A percentile compares a stretch with the other conserved stretches of the same genome.
Conservation (phyloP, 2,113 vertebrate genomes). For the Corvus moneduloides region DNA sequence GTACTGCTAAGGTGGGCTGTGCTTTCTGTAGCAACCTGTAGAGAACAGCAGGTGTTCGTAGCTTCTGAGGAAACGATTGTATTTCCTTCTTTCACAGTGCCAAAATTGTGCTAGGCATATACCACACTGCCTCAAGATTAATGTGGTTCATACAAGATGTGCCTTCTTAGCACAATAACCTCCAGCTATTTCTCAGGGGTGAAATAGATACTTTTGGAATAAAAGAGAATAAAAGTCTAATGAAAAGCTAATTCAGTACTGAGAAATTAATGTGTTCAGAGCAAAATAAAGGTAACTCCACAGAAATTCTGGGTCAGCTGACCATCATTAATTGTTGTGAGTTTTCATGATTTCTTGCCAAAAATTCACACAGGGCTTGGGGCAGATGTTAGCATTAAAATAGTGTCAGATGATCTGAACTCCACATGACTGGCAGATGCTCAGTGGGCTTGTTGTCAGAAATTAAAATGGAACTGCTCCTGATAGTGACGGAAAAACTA, state of each 20-base stretch:
- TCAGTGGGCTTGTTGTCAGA: neutral
- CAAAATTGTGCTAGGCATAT: neutral
- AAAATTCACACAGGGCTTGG: neutral
- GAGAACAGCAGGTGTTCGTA: neutral
- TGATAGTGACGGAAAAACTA: neutral
- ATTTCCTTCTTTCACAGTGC: neutral
- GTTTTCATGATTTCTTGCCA: neutral
- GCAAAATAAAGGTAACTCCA: neutral
- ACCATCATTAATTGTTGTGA: neutral
- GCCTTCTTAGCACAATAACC: neutral
- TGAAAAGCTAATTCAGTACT: neutral
- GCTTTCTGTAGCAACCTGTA: neutral
- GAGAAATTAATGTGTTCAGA: neutral
- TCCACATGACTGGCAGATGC: neutral
- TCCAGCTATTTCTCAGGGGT: constrained; percentile 1
- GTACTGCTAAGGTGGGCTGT: neutral
- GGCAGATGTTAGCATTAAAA: neutral
- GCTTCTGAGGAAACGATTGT: neutral
- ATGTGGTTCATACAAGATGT: constrained; percentile 14
- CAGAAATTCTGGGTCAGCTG: neutral
- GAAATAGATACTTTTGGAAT: neutral
- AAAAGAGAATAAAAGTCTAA: neutral
- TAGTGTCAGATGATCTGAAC: neutral
- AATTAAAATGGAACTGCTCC: neutral
- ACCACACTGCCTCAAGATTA: neutral